Base-by-base conservation (phyloP, 1,140 invertebrate genomes). In the Drosophila willistoni region DNA sequence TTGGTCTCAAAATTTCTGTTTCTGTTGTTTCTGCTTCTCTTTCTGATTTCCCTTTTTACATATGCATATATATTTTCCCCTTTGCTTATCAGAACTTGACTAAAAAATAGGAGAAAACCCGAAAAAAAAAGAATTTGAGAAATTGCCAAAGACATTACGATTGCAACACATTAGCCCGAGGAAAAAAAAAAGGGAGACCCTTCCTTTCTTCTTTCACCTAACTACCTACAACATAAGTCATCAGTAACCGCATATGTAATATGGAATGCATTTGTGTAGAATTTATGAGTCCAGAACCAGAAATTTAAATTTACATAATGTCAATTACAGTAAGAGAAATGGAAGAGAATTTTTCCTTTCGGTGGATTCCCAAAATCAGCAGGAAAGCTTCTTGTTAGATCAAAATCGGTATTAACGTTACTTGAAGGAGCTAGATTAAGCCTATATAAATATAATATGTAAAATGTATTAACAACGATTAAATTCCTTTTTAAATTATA, bases 41-140 rank as follows among this genome's bases (percentile, higher is more conserved):
- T 74, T 73, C 47, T 65, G 70, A 72, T 71, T 71, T 65, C 55
- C 59, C 51, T 22, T 34, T 54, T 63, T 73, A 54, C 68, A 69
- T 86, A 83, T 89, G 84, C 84, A 87, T 84, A 89, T 89, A 84
- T 89, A 89, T 90, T 87, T 89, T 84, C 77, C 81, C 68, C 76
- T 59, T 68, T 66, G 84, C 84, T 89, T 89, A 89, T 89, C 85
- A 81, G 84, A 22, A 51, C 44, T 51, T 51, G 67, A 73, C 67
- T 87, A 70, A 54, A 29, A 68, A 41, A 59, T 66, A 64, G 22
- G 72, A 86, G 87, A 79, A 79, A 79, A 87, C 83, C 76, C 79
- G 77, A n/a, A n/a, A 76, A 77, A 72, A 71, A 66, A 59, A 9
- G 73, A 78, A 44, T n/a, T 81, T 87, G 84, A 87, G 77, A 89